A percentile compares a stretch with the other conserved stretches of the same genome.
Evolutionary conservation across 2,797 vertebrate genomes (phyloP).

Genomic region (Leucoraja ocellata): DNA sequence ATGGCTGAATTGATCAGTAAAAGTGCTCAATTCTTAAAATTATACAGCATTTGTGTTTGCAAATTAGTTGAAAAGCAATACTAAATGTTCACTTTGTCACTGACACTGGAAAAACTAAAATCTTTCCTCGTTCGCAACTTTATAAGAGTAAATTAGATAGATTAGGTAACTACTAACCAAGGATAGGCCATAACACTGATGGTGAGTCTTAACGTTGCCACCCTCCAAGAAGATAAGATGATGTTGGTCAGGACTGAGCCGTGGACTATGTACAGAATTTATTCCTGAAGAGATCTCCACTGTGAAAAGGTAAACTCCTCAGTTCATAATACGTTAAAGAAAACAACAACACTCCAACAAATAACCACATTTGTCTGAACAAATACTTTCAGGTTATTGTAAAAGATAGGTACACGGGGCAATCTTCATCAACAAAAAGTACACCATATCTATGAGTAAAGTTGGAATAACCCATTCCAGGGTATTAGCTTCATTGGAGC

Average conservation of each 20-base stretch:
- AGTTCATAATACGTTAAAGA: neutral
- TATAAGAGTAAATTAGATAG: neutral
- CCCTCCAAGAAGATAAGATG: constrained; percentile 79
- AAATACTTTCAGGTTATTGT: neutral
- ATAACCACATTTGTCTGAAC: neutral
- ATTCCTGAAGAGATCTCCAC: constrained; percentile 76
- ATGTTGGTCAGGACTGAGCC: constrained; percentile 86
- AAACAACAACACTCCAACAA: neutral
- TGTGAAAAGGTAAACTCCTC: constrained; percentile 46
- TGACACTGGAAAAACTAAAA: neutral
- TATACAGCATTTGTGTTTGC: neutral
- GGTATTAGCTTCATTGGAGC: neutral
- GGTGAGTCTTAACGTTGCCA: constrained; percentile 72
- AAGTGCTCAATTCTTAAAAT: neutral
- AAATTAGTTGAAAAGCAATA: neutral
- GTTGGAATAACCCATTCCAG: neutral
- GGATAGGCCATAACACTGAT: constrained; percentile 77
- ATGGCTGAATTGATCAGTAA: neutral
- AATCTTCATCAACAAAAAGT: no score
- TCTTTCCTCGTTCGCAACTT: neutral
- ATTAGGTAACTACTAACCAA: constrained; percentile 61
- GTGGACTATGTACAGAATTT: constrained; percentile 72
- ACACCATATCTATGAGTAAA: no score
- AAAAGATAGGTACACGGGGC: neutral
- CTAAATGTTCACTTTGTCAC: neutral